Evolutionary conservation across 2,113 vertebrate genomes (phyloP).

Genomic region (Sander vitreus): DNA sequence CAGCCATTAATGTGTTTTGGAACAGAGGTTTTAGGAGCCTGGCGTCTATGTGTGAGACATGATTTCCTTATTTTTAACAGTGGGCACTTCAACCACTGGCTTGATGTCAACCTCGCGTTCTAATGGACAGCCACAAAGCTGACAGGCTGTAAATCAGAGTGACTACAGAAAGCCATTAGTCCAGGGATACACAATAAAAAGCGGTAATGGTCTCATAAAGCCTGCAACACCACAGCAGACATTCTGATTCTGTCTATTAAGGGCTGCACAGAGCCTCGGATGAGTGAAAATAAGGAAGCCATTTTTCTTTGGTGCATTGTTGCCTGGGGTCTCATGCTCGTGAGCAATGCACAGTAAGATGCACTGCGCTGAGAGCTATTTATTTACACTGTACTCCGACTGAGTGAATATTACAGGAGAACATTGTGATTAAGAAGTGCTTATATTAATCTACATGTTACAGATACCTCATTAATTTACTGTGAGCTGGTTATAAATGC

Average conservation of each 20-base stretch:
- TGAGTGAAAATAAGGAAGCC: constrained; percentile 75
- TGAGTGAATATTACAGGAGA: constrained; percentile 69
- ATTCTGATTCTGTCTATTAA: constrained; percentile 81
- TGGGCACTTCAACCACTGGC: constrained; percentile 74
- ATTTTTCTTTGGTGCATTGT: constrained; percentile 74
- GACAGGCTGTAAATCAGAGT: constrained; percentile 80
- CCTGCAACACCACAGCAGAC: constrained; percentile 77
- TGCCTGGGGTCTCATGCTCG: constrained; percentile 69
- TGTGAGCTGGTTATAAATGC: constrained; percentile 61
- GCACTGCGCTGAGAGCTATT: constrained; percentile 62
- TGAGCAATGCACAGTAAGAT: constrained; percentile 77
- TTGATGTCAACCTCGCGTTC: constrained; percentile 76
- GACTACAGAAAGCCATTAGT: constrained; percentile 83
- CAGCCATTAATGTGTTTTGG: constrained; percentile 41
- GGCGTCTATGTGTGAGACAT: constrained; percentile 56
- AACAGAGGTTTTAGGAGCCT: constrained; percentile 50
- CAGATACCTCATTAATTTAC: constrained; percentile 73
- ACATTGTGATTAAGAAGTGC: constrained; percentile 68
- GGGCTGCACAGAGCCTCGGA: constrained; percentile 67
- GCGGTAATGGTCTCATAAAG: constrained; percentile 84
- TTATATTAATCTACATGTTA: constrained; percentile 61
- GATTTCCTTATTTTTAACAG: constrained; percentile 72
- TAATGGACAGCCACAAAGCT: constrained; percentile 81
- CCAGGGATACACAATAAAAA: constrained; percentile 82
- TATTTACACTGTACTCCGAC: constrained; percentile 69